These are phyloP conservation scores for Neosilurus mollespiculum DNA, from an alignment of 2,797 vertebrate species.

Conservation along the genomic window DNA sequence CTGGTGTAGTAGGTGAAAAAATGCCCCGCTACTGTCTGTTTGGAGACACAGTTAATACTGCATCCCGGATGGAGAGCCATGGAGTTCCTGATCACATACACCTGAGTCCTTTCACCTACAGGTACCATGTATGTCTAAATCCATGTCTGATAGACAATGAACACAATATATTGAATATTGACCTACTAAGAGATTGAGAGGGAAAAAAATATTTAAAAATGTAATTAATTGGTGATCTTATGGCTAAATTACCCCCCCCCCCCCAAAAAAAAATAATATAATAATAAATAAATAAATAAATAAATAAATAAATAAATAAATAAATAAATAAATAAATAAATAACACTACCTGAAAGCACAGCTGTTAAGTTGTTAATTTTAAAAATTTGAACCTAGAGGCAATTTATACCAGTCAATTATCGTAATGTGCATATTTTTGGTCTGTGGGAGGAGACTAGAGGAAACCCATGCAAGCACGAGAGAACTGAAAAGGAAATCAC, in stretches of 20 bases:
- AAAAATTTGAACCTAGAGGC: too few species aligned
- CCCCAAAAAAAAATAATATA: neutral
- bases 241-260: too few species aligned
- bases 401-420: too few species aligned
- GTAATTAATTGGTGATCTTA: neutral
- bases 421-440: too few species aligned
- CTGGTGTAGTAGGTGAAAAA: conserved; percentile 79
- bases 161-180: too few species aligned
- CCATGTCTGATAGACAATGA: neutral
- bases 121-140: conserved; percentile 43
- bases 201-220: neutral
- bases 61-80: conserved; percentile 76
- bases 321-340: too few species aligned
- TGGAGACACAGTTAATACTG: conserved; percentile 77
- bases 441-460: too few species aligned
- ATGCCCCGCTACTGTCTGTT: conserved; percentile 76
- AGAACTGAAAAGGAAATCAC: too few species aligned
- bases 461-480: too few species aligned
- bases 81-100: conserved; percentile 75
- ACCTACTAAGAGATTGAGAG: neutral
- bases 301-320: too few species aligned
- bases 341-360: too few species aligned
- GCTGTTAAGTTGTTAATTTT: too few species aligned
- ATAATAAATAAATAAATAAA: neutral
- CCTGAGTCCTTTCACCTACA: conserved; percentile 70